A percentile compares a stretch with the other conserved stretches of the same genome.
phyloP scores from a whole-genome alignment of 2,113 vertebrate species.

The Oncorhynchus clarkii region DNA sequence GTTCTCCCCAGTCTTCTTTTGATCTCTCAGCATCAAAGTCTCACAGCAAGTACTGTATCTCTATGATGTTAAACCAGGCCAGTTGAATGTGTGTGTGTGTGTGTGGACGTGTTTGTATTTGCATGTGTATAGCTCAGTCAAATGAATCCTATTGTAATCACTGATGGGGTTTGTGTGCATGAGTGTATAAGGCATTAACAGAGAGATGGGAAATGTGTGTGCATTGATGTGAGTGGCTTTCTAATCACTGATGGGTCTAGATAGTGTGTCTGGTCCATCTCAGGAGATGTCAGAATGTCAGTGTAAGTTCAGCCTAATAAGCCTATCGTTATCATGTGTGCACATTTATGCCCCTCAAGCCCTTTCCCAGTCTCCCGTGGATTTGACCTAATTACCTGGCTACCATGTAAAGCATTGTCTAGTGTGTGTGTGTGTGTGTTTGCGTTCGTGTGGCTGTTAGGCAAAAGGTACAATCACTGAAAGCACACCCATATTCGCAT shows the following conservation, averaged over 20 bases:
- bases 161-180: neutral
- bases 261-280: slow-evolving; percentile 16
- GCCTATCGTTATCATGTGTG: no score
- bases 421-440: no score
- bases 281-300: neutral
- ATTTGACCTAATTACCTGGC: no score
- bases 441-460: no score
- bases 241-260: neutral
- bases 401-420: no score
- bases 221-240: slow-evolving; percentile 8
- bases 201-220: slow-evolving; percentile 11
- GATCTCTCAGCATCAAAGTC: slow-evolving; percentile 61
- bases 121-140: slow-evolving; percentile 56
- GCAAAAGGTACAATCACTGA: no score
- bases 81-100: slow-evolving; percentile 24
- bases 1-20: slow-evolving; percentile 42
- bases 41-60: slow-evolving; percentile 16
- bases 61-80: slow-evolving; percentile 45
- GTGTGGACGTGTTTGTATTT: slow-evolving; percentile 41
- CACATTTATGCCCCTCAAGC: no score
- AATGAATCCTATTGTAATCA: slow-evolving; percentile 44
- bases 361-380: no score
- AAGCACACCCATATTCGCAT: no score
- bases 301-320: neutral
- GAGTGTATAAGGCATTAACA: slow-evolving; percentile 3